phyloP scores from a whole-genome alignment of 2,888 invertebrate species.

The Cinara cedri region DNA sequence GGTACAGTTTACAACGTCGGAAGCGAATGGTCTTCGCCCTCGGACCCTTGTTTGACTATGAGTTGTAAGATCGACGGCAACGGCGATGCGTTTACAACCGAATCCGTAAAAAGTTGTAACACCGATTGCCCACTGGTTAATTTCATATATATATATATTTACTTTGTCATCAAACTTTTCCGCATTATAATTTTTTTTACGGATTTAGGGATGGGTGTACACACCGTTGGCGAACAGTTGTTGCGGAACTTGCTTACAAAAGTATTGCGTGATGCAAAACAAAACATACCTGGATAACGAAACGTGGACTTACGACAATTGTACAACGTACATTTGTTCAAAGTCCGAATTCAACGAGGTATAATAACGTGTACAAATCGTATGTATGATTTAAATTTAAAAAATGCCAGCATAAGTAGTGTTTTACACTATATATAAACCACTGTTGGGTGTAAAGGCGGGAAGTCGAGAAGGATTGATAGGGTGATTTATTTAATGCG shows the following conservation, averaged over 20 bases:
- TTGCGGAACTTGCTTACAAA: constrained; percentile 72
- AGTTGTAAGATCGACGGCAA: constrained; percentile 65
- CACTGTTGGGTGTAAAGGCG: no score
- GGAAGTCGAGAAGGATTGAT: no score
- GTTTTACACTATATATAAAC: no score
- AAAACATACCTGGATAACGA: constrained; percentile 65
- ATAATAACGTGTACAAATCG: constrained; percentile 60
- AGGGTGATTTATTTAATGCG: no score
- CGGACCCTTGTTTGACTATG: constrained; percentile 68
- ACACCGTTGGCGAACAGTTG: constrained; percentile 65
- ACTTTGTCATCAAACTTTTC: constrained; percentile 60
- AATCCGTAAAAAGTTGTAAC: constrained; percentile 67
- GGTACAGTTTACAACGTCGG: constrained; percentile 63
- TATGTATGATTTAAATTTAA: not conserved
- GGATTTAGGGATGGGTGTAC: constrained; percentile 71
- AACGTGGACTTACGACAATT: constrained; percentile 72
- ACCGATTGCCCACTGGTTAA: constrained; percentile 63
- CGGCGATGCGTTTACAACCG: constrained; percentile 66
- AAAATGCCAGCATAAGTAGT: no score
- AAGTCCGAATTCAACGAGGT: constrained; percentile 58
- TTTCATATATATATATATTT: no score
- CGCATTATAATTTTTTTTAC: no score
- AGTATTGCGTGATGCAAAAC: constrained; percentile 68
- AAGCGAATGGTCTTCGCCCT: constrained; percentile 68
- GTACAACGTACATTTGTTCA: constrained; percentile 70